These are phyloP conservation scores for Phainopepla nitens DNA, from an alignment of 2,113 vertebrate genomes.

Conservation along the genomic window DNA sequence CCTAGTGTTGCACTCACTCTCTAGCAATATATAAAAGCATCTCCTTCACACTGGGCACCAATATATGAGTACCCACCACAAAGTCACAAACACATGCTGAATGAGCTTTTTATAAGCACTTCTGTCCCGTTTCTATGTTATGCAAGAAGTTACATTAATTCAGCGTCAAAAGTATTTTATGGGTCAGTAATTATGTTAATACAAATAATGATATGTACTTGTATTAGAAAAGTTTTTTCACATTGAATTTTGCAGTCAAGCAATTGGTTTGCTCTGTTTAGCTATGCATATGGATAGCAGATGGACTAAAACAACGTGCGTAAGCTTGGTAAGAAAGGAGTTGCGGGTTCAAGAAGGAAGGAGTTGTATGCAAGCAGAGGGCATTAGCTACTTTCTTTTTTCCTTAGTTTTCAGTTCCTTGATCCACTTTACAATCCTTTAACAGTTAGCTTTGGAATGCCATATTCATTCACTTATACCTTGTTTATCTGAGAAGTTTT, in stretches of 20 bases:
- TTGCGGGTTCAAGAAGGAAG: not conserved
- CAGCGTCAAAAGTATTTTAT: not conserved
- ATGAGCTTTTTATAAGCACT: not conserved
- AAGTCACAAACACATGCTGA: not conserved
- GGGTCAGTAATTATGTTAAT: slow-evolving; percentile 16
- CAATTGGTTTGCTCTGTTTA: not conserved
- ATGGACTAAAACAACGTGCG: not conserved
- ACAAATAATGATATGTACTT: slow-evolving; percentile 3
- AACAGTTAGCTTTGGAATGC: not conserved
- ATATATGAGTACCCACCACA: not conserved
- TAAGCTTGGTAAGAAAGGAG: not conserved
- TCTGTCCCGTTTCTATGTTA: not conserved
- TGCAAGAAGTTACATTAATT: not conserved
- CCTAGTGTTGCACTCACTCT: not conserved
- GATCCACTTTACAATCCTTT: not conserved
- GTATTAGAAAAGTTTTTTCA: slow-evolving; percentile 14
- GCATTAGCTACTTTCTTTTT: not conserved
- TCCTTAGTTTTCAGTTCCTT: not conserved
- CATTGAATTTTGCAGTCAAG: slow-evolving; percentile 23
- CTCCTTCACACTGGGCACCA: not conserved
- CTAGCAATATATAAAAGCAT: not conserved
- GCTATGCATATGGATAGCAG: not conserved
- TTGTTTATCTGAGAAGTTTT: not conserved
- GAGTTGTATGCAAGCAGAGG: not conserved
- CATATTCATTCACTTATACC: not conserved